Base-by-base conservation (phyloP, 30 jellyfish, hydroid and myxozoan genomes). In the Turritopsis rubra region DNA sequence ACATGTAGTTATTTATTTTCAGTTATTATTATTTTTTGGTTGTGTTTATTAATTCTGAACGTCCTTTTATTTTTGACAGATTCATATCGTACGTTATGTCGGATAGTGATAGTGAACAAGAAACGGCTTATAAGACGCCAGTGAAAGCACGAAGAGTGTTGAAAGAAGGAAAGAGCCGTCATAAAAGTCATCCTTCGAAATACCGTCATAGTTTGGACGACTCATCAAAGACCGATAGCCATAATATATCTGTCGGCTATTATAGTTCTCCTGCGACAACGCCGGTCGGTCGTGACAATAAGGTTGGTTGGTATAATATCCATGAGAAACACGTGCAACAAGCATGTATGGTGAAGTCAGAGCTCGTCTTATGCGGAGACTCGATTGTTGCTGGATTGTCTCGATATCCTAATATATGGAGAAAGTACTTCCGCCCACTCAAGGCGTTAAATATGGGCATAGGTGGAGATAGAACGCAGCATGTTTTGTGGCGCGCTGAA, bases 401-500 rank as follows among this genome's bases (percentile, higher is more conserved):
- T 26, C 85, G 99, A 84, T 93, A 93, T 76, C 81, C 66, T 26
- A 79, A 83, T 41, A 89, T 93, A 25, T 93, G 99, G 99, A 65
- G 88, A 73, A 88, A 85, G 89, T 88, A 88, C 84, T 93, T 93
- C 71, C 86, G 87, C 28, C 99, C 96, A 75, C 66, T 86, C 71
- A 74, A 88, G 16, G 96, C 92, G 9, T 82, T 94, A 71, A 94
- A 94, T 72, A 83, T 89, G 52, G 99, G 99, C 29, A 89, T 94
- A 53, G 99, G 99, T 18, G 99, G 99, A 19, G 97, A 94, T 73
- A 90, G 96, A 52, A 86, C 96, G 73, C 97, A 94, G 93, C 97
- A 94, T 72, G 97, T 94, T 7, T 85, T 88, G 29, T 94, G 99
- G 99, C 81, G 99, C 23, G 96, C 84, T 8, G 97, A 94, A 52